Conservation (phyloP, 2,888 invertebrate species). For the Nephrocerus scutellatus region DNA sequence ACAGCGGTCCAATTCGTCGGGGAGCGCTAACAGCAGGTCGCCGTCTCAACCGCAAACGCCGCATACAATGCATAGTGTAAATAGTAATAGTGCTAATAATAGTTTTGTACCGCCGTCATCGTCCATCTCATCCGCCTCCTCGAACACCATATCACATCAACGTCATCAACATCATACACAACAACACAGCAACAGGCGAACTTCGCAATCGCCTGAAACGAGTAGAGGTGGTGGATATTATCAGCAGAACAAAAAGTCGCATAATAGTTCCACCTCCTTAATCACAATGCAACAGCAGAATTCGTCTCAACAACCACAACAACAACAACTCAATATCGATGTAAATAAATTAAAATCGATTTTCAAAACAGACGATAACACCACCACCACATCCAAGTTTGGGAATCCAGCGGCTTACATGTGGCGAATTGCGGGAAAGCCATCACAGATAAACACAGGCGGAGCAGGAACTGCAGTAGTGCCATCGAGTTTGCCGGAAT, state of each 20-base stretch:
- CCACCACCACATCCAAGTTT: conserved; percentile 29
- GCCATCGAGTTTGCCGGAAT: background rate
- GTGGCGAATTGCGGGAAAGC: conserved; percentile 29
- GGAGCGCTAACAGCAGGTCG: conserved; percentile 12
- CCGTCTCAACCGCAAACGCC: too few species aligned
- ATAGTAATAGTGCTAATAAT: too few species aligned
- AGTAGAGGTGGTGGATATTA: conserved; percentile 10
- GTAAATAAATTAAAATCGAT: conserved; percentile 36
- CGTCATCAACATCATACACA: background rate
- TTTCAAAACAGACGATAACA: conserved; percentile 25
- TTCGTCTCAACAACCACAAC: conserved; percentile 29
- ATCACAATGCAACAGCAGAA: conserved; percentile 16
- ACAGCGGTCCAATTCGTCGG: background rate
- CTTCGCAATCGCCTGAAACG: conserved; percentile 5
- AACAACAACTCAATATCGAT: conserved; percentile 32
- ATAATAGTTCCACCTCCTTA: conserved; percentile 1
- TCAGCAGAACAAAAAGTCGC: conserved; percentile 5
- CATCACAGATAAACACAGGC: conserved; percentile 16
- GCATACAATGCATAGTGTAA: too few species aligned
- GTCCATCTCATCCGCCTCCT: conserved; percentile 18
- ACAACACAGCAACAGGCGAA: conserved; percentile 9
- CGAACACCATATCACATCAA: conserved; percentile 16
- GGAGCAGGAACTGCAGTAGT: background rate
- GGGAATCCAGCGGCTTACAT: conserved; percentile 32
- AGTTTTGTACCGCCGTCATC: too few species aligned